Evolutionary conservation across 2,888 invertebrate species (phyloP).

Genomic region (Cylindroiulus punctatus): DNA sequence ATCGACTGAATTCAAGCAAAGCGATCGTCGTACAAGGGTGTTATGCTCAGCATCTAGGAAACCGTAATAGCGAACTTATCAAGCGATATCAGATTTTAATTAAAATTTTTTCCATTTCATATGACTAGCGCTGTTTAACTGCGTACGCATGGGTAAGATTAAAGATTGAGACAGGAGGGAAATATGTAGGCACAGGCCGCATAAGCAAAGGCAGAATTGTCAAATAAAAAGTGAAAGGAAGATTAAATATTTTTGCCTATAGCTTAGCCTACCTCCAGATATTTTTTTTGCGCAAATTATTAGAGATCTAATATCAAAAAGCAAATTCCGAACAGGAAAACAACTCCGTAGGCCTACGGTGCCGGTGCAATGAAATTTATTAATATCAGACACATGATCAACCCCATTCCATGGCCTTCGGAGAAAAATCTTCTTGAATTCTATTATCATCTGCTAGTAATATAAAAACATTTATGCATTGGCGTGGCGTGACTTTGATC

Average conservation of each 20-base stretch:
- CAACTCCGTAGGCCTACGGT: neutral
- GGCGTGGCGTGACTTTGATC: neutral
- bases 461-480: neutral
- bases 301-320: neutral
- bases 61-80: slow-evolving; percentile 21
- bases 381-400: slow-evolving; percentile 28
- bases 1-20: slow-evolving; percentile 24
- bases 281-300: neutral
- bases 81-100: slow-evolving; percentile 47
- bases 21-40: neutral
- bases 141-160: slow-evolving; percentile 30
- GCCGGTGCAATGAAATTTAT: neutral
- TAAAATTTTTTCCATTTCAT: slow-evolving; percentile 40
- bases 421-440: neutral
- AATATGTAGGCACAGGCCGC: neutral
- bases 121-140: slow-evolving; percentile 10
- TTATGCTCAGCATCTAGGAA: slow-evolving; percentile 21
- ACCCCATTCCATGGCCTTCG: neutral
- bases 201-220: neutral
- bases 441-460: neutral
- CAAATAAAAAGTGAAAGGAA: slow-evolving; percentile 25
- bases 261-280: neutral
- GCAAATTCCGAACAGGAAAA: neutral
- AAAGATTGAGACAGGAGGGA: slow-evolving; percentile 24
- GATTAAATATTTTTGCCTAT: slow-evolving; percentile 39